Base-by-base conservation (phyloP, 2,797 vertebrate genomes). In the Helarctos malayanus region DNA sequence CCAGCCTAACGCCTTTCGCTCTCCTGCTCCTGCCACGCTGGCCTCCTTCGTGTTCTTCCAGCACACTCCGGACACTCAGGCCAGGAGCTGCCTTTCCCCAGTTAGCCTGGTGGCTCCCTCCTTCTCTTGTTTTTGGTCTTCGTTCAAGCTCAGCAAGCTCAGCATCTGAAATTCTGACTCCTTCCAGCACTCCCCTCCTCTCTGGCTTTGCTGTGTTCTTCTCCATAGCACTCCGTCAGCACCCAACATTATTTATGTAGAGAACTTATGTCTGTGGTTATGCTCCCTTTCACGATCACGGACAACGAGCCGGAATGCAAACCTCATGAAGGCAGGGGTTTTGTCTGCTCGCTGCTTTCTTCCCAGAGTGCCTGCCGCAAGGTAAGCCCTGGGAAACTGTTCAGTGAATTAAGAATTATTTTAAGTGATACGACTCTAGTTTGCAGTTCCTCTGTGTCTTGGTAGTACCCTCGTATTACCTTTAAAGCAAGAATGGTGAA, bases 91-190 rank as follows among this genome's bases (percentile, higher is more conserved):
- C 38, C 47, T 65, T 38, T 90, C 32, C 27, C 18, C 29, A 78
- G 38, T 49, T 57, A 49, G 27, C 32, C 4, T 0, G 2, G 0
- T 1, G 32, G 27, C 7, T 32, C 9, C 9, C 16, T 83, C 29
- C 41, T 41, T 32, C 5, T 19, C 16, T 35, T 1, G 27, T 11
- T 76, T 35, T 12, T 21, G 5, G 18, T 52, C 82, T 57, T 63
- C 21, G 5, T 29, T 41, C 21, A 12, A 8, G 35, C 27, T 41
- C 38, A 11, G 25, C 54, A 47, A 35, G 18, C 54, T 85, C 61
- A 90, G 21, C 3, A 9, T 61, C 61, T 57, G 57, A 87, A 61
- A 38, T 57, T 21, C 19, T 4, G 0, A 29, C 54, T 18, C 59
- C 25, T 68, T 19, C 29, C 23, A 41, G n/a, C 54, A 41, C 9